phyloP scores from a whole-genome alignment of 2,888 invertebrate species.

The Dicyrtomina minuta region DNA sequence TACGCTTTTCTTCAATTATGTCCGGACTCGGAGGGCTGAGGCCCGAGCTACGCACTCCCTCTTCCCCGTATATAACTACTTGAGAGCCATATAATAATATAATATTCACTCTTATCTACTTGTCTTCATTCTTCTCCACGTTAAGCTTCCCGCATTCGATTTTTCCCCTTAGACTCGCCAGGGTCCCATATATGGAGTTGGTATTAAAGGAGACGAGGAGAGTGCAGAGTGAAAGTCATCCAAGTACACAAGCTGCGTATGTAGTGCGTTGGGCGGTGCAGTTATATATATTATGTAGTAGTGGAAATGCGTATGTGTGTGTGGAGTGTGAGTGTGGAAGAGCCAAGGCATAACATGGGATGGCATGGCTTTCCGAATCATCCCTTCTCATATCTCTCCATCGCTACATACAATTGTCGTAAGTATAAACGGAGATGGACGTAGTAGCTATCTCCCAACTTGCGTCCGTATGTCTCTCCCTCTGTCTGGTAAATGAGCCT shows the following conservation, averaged over 20 bases:
- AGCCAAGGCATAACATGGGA: too few species aligned
- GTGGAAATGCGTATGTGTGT: not conserved
- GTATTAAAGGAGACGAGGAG: not conserved
- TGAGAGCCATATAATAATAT: not conserved
- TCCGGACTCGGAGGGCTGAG: not conserved
- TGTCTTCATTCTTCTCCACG: constrained; percentile 5
- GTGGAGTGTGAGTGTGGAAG: not conserved
- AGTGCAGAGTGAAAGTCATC: not conserved
- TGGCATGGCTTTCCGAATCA: too few species aligned
- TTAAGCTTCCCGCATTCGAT: not conserved
- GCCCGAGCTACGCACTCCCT: not conserved
- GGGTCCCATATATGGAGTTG: too few species aligned
- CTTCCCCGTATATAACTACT: too few species aligned
- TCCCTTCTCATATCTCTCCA: too few species aligned
- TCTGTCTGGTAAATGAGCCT: too few species aligned
- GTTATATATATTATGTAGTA: not conserved
- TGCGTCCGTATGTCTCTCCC: too few species aligned
- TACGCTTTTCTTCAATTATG: not conserved
- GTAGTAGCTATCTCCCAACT: too few species aligned
- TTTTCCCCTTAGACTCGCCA: not conserved
- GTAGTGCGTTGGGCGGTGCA: too few species aligned
- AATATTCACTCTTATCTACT: constrained; percentile 14
- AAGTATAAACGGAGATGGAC: too few species aligned
- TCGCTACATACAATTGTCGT: too few species aligned
- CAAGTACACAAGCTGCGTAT: too few species aligned